Evolutionary conservation across 2,888 invertebrate species (phyloP).

Genomic region (Perizoma affinitatum): DNA sequence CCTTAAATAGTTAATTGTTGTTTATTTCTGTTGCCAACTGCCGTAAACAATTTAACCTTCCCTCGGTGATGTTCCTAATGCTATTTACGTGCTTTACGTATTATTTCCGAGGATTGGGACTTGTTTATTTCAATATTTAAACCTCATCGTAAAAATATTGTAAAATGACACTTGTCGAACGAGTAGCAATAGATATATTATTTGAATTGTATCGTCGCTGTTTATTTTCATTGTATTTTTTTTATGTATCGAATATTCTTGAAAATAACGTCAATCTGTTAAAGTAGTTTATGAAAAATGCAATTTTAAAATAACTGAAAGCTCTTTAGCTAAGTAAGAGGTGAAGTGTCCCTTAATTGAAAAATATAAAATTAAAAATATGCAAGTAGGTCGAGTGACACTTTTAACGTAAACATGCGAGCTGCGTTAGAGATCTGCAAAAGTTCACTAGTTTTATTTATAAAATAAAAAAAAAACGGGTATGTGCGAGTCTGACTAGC

Average conservation of each 20-base stretch:
- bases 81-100: conserved; percentile 17
- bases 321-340: neutral
- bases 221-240: too few relatives aligned
- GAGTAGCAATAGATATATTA: too few relatives aligned
- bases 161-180: too few relatives aligned
- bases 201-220: too few relatives aligned
- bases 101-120: too few relatives aligned
- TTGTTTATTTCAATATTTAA: conserved; percentile 9
- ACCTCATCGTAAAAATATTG: too few relatives aligned
- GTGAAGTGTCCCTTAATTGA: conserved; percentile 11
- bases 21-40: conserved; percentile 27
- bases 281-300: neutral
- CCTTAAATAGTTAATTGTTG: conserved; percentile 33
- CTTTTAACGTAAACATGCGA: conserved; percentile 17
- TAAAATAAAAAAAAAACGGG: neutral
- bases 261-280: too few relatives aligned
- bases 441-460: neutral
- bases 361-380: conserved; percentile 25
- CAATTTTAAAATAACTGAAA: neutral
- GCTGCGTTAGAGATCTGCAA: neutral
- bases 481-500: too few relatives aligned
- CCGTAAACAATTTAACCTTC: conserved; percentile 26
- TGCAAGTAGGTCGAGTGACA: conserved; percentile 26
- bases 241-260: too few relatives aligned
- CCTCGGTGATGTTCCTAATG: conserved; percentile 13